These are phyloP conservation scores for Brachyptera putata DNA, from an alignment of 2,888 invertebrate genomes.

Conservation along the genomic window DNA sequence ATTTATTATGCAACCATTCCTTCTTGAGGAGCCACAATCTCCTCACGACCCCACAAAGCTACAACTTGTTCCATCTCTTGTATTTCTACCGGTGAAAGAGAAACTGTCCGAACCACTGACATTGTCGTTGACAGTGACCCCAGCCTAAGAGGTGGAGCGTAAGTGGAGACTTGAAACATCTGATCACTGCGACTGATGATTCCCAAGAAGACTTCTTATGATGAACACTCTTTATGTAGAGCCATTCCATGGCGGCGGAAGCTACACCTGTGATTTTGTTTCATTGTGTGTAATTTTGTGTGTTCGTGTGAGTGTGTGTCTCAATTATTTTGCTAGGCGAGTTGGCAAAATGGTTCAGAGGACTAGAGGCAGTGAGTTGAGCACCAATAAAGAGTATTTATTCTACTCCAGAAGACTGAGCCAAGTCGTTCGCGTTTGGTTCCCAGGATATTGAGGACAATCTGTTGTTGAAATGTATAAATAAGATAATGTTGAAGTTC, in stretches of 20 bases:
- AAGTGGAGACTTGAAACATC: not conserved
- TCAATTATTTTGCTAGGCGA: conserved; percentile 22
- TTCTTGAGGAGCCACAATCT: conserved; percentile 64
- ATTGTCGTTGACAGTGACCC: conserved; percentile 89
- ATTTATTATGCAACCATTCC: conserved; percentile 90
- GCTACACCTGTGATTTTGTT: conserved; percentile 50
- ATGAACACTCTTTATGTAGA: conserved; percentile 14
- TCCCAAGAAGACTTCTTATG: not conserved
- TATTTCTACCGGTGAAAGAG: conserved; percentile 89
- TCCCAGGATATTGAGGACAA: conserved; percentile 32
- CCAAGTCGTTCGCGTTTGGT: conserved; percentile 30
- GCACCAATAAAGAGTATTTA: conserved; percentile 27
- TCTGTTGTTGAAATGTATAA: conserved; percentile 32
- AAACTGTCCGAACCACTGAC: conserved; percentile 81
- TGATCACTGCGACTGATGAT: not conserved
- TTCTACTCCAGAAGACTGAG: conserved; percentile 32
- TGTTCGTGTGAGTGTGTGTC: conserved; percentile 24
- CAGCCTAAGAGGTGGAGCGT: conserved; percentile 60
- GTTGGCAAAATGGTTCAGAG: conserved; percentile 11
- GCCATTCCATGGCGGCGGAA: conserved; percentile 43
- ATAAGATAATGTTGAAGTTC: conserved; percentile 34
- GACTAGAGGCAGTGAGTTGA: conserved; percentile 26
- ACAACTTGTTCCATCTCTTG: conserved; percentile 71
- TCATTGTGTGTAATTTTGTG: conserved; percentile 25
- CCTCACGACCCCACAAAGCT: conserved; percentile 45